Percentiles rank a stretch among this genome's conserved stretches.
Conservation (phyloP, 2,113 vertebrate species). For the Trachemys scripta region DNA sequence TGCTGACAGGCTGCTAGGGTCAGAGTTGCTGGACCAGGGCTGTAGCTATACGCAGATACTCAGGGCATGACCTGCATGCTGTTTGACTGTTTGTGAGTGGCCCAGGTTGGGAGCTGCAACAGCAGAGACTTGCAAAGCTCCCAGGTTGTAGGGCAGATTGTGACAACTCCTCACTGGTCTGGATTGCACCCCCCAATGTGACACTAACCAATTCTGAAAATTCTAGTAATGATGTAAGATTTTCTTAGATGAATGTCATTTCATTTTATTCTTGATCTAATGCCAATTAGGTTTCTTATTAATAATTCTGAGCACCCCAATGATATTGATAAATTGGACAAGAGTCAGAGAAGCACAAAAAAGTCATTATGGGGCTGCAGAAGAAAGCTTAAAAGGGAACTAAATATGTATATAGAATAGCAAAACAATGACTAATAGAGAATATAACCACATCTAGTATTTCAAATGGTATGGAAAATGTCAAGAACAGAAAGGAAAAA, state of each 20-base stretch:
- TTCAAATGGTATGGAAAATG: neutral
- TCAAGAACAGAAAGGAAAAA: neutral
- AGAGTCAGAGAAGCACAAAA: neutral
- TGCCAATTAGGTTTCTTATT: neutral
- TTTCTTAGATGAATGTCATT: neutral
- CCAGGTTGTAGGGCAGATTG: too few relatives aligned
- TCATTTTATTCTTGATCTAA: neutral
- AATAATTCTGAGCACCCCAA: neutral
- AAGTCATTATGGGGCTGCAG: neutral
- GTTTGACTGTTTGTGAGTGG: too few relatives aligned
- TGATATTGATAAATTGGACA: neutral
- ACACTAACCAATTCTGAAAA: neutral
- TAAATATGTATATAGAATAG: neutral
- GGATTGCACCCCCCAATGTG: too few relatives aligned
- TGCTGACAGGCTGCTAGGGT: too few relatives aligned
- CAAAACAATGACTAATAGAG: conserved; percentile 9
- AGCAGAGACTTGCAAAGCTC: too few relatives aligned
- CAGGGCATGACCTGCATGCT: too few relatives aligned
- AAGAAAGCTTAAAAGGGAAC: neutral
- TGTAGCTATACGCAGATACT: too few relatives aligned
- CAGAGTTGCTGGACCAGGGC: too few relatives aligned
- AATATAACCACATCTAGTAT: neutral
- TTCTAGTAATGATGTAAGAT: neutral
- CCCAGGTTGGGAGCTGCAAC: too few relatives aligned
- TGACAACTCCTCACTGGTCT: too few relatives aligned